Percentiles rank a stretch among this genome's conserved stretches.
These are phyloP conservation scores for Andrena bicolor DNA, from an alignment of 2,888 invertebrate species.

Conservation along the genomic window DNA sequence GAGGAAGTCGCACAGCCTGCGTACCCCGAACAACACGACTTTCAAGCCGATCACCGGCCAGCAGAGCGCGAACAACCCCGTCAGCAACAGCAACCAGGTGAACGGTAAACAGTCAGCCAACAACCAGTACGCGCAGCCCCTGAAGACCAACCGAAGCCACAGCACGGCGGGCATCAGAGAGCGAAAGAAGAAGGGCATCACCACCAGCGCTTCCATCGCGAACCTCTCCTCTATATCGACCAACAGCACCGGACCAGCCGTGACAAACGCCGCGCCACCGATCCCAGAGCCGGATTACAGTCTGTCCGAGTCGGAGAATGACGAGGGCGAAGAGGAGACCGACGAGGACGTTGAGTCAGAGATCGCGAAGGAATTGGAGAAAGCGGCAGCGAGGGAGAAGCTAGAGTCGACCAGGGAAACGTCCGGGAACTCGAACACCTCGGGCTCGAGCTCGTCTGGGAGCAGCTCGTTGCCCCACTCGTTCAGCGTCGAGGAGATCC, in stretches of 20 bases:
- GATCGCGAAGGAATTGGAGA: slow-evolving; percentile 87
- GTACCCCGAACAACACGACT: slow-evolving; percentile 85
- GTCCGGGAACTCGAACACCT: slow-evolving; percentile 85
- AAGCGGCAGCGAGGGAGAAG: slow-evolving; percentile 85
- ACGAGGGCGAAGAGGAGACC: slow-evolving; percentile 87
- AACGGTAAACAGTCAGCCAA: slow-evolving; percentile 71
- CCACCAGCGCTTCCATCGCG: slow-evolving; percentile 83
- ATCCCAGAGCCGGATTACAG: slow-evolving; percentile 97
- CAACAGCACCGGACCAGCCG: slow-evolving; percentile 58
- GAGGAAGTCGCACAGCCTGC: slow-evolving; percentile 88
- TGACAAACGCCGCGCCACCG: slow-evolving; percentile 87
- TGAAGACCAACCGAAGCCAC: slow-evolving; percentile 84
- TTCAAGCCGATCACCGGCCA: slow-evolving; percentile 82
- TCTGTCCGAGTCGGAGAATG: slow-evolving; percentile 94
- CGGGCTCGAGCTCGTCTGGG: slow-evolving; percentile 85
- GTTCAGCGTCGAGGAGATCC: slow-evolving; percentile 95
- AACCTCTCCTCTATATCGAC: slow-evolving; percentile 79
- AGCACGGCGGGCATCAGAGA: slow-evolving; percentile 81
- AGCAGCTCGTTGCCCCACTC: slow-evolving; percentile 94
- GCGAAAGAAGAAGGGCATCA: slow-evolving; percentile 84
- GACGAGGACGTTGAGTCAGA: slow-evolving; percentile 85
- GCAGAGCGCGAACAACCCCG: slow-evolving; percentile 51
- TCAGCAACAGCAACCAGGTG: slow-evolving; percentile 58
- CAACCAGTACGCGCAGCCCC: slow-evolving; percentile 88
- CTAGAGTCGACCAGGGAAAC: slow-evolving; percentile 84